Evolutionary conservation across 2,113 vertebrate species (phyloP).

Genomic region (Scolopax mira): DNA sequence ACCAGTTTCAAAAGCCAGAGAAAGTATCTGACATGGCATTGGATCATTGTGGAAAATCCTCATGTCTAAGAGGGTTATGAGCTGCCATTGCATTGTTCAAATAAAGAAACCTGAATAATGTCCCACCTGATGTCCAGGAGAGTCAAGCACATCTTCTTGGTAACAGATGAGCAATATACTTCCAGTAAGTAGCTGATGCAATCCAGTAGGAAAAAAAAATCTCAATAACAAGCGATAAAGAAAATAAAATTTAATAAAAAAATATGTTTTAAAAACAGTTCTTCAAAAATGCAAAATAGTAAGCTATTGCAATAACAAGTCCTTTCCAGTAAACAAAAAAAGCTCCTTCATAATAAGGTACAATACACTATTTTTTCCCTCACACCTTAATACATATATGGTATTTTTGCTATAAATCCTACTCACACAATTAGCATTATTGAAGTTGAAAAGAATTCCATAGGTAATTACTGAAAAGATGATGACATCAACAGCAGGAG

Average conservation of each 20-base stretch:
- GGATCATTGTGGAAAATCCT: slow-evolving; percentile 29
- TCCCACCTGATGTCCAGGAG: slow-evolving; percentile 28
- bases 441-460: slow-evolving; percentile 21
- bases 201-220: not conserved
- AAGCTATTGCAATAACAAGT: not conserved
- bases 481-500: not conserved
- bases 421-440: not conserved
- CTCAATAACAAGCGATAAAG: not conserved
- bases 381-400: not conserved
- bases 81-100: slow-evolving; percentile 41
- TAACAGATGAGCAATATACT: not conserved
- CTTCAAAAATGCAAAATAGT: not conserved
- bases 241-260: not conserved
- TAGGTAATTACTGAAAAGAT: slow-evolving; percentile 19
- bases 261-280: not conserved
- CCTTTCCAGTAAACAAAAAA: not conserved
- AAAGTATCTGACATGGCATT: not conserved
- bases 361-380: not conserved
- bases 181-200: not conserved
- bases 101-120: slow-evolving; percentile 37
- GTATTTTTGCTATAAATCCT: not conserved
- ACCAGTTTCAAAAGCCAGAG: not conserved
- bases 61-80: slow-evolving; percentile 32
- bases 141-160: not conserved
- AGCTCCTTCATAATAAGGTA: not conserved